phyloP scores from a whole-genome alignment of 2,888 invertebrate species.

The Eulithis testata region DNA sequence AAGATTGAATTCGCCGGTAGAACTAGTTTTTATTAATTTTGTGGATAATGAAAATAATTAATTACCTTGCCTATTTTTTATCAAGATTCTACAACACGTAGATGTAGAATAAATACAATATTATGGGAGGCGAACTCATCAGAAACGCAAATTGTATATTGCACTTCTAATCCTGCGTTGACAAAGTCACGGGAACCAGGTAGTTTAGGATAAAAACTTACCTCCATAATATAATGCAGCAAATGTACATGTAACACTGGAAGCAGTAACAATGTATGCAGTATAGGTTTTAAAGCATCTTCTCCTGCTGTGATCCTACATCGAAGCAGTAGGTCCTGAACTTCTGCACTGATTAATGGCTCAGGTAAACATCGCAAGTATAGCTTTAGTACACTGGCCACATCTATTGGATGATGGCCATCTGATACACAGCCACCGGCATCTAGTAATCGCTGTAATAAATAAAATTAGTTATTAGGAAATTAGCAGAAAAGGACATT shows the following conservation, averaged over 20 bases:
- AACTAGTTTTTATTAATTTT: too few relatives aligned
- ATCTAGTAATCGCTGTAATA: conserved; percentile 86
- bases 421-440: conserved; percentile 88
- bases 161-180: too few relatives aligned
- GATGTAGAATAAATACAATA: too few relatives aligned
- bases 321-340: conserved; percentile 91
- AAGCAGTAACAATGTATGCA: conserved; percentile 89
- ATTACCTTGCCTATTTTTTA: too few relatives aligned
- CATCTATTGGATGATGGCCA: conserved; percentile 92
- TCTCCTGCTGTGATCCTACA: conserved; percentile 85
- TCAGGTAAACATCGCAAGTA: conserved; percentile 94
- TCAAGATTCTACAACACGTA: too few relatives aligned
- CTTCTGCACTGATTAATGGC: conserved; percentile 90
- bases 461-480: too few relatives aligned
- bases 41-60: too few relatives aligned
- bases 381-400: conserved; percentile 93
- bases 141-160: too few relatives aligned
- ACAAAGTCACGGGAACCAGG: too few relatives aligned
- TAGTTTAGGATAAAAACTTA: conserved; percentile 49
- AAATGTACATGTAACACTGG: conserved; percentile 91
- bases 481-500: too few relatives aligned
- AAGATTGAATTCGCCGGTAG: too few relatives aligned
- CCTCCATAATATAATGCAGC: conserved; percentile 92
- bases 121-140: too few relatives aligned
- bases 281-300: conserved; percentile 86